These are phyloP conservation scores for Drosophila yooni DNA, from an alignment of 2,888 invertebrate species.

Conservation along the genomic window DNA sequence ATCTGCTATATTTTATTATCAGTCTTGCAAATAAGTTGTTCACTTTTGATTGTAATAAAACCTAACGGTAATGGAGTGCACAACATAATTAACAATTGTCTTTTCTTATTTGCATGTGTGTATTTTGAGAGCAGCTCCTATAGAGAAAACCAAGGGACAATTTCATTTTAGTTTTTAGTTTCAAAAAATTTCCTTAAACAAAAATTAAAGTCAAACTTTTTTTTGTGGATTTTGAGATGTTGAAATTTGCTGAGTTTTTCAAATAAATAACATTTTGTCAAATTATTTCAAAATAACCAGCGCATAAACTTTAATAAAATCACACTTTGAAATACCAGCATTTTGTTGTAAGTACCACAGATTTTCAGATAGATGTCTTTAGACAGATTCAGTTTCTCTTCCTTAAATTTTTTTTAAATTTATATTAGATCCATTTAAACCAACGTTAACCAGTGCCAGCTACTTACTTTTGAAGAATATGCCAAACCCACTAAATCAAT, in stretches of 20 bases:
- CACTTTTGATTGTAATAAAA: conserved; percentile 50
- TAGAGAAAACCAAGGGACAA: background rate
- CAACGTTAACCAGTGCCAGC: accelerated
- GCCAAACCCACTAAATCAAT: background rate
- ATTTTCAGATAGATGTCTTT: background rate
- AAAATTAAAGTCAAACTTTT: background rate
- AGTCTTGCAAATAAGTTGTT: conserved; percentile 67
- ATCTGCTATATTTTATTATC: conserved; percentile 30
- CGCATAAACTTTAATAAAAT: background rate
- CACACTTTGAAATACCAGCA: background rate
- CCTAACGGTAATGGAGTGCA: conserved; percentile 57
- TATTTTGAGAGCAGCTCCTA: background rate
- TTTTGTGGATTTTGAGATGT: background rate
- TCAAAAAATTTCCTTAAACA: background rate
- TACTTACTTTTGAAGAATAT: background rate
- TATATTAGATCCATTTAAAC: background rate
- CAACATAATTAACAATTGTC: conserved; percentile 4
- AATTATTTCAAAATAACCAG: no score
- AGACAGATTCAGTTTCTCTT: background rate
- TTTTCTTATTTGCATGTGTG: background rate
- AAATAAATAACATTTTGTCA: background rate
- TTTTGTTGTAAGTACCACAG: background rate
- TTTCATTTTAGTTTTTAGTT: background rate
- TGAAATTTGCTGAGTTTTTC: background rate
- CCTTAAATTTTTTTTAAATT: background rate